Percentiles rank a stretch among this genome's conserved stretches.
Conservation (phyloP, 2,113 vertebrate genomes). For the Junco hyemalis region DNA sequence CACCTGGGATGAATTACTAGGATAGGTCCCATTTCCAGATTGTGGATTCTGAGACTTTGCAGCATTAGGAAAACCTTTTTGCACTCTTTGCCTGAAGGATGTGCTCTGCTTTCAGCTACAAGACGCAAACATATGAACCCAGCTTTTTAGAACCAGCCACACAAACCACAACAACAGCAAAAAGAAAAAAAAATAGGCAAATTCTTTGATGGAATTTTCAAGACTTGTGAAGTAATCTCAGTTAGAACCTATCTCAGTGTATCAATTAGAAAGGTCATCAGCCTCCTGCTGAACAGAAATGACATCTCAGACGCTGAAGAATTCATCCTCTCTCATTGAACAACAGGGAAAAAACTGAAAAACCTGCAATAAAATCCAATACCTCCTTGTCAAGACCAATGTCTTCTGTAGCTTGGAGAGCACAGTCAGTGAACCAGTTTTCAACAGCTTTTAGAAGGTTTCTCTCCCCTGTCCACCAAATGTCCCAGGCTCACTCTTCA, state of each 20-base stretch:
- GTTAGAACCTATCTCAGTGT: background rate
- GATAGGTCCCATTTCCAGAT: background rate
- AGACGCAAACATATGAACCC: accelerated
- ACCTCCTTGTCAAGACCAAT: background rate
- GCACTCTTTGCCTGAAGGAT: background rate
- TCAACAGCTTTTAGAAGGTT: background rate
- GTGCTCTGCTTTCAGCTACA: background rate
- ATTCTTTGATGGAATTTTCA: background rate
- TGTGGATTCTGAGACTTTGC: background rate
- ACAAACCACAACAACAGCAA: background rate
- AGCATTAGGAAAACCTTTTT: background rate
- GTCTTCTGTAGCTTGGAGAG: background rate
- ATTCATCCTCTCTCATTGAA: background rate
- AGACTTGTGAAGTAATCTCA: background rate
- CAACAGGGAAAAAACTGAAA: background rate
- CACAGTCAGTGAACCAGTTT: background rate
- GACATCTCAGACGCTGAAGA: background rate
- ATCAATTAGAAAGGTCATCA: background rate
- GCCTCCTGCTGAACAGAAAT: background rate
- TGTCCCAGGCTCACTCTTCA: background rate
- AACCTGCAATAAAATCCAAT: accelerated
- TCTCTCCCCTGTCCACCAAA: background rate
- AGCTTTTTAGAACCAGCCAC: background rate
- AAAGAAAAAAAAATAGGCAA: background rate
- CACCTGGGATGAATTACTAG: background rate